These are phyloP conservation scores for Synanceia verrucosa DNA, from an alignment of 2,797 vertebrate genomes.

Conservation along the genomic window DNA sequence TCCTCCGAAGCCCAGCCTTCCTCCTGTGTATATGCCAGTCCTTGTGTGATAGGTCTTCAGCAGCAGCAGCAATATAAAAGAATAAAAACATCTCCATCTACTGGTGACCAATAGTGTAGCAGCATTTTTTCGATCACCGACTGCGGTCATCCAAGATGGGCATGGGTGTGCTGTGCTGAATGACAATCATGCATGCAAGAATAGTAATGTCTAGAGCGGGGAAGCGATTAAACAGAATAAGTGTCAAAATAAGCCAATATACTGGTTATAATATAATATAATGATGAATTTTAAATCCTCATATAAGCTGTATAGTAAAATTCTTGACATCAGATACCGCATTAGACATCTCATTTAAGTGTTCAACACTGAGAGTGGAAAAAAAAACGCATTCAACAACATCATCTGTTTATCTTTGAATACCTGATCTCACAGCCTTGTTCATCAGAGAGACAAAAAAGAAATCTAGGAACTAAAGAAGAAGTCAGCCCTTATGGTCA, in stretches of 20 bases:
- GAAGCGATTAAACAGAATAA: slow-evolving; percentile 40
- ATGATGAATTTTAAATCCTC: slow-evolving; percentile 51
- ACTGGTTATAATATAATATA: slow-evolving; percentile 32
- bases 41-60: slow-evolving; percentile 41
- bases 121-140: slow-evolving; percentile 55
- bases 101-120: slow-evolving; percentile 59
- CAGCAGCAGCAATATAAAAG: slow-evolving; percentile 42
- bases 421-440: slow-evolving; percentile 70
- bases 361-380: slow-evolving; percentile 44
- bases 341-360: slow-evolving; percentile 69
- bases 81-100: slow-evolving; percentile 70
- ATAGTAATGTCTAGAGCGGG: slow-evolving; percentile 16
- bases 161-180: slow-evolving; percentile 45
- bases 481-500: slow-evolving; percentile 77
- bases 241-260: slow-evolving; percentile 46
- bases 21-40: slow-evolving; percentile 30
- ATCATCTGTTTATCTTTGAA: slow-evolving; percentile 44
- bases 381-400: slow-evolving; percentile 41
- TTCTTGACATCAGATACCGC: slow-evolving; percentile 72
- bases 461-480: slow-evolving; percentile 59
- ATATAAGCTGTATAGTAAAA: slow-evolving; percentile 59
- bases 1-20: slow-evolving; percentile 21
- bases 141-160: slow-evolving; percentile 34
- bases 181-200: slow-evolving; percentile 53
- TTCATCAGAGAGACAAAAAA: slow-evolving; percentile 51